Evolutionary conservation across 2,888 invertebrate species (phyloP).

Genomic region (Sphecodes monilicornis): DNA sequence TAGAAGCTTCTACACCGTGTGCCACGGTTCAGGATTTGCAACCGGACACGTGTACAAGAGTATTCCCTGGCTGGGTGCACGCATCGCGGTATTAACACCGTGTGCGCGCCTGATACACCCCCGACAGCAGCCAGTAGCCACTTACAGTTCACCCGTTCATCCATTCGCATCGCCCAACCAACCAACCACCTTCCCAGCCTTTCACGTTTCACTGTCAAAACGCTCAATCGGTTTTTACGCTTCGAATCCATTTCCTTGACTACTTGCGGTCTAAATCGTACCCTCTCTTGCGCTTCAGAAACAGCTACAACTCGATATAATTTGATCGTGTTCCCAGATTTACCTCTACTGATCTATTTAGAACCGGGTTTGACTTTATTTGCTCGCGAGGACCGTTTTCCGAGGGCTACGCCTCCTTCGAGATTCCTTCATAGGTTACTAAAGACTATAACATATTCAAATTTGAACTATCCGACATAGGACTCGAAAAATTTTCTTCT

Average conservation of each 20-base stretch:
- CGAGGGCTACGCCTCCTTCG: too few species aligned
- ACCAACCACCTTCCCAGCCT: neutral
- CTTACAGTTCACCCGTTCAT: neutral
- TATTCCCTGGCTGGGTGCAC: conserved; percentile 23
- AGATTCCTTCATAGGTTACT: too few species aligned
- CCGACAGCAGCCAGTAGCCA: neutral
- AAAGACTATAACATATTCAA: too few species aligned
- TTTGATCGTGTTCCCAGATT: neutral
- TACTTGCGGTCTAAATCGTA: neutral
- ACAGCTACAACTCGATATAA: neutral
- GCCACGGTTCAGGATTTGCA: conserved; percentile 60
- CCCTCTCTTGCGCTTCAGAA: neutral
- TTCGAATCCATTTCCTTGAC: neutral
- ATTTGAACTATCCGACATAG: too few species aligned
- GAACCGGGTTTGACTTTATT: too few species aligned
- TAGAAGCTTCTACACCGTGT: conserved; percentile 53
- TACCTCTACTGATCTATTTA: too few species aligned
- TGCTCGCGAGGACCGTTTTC: too few species aligned
- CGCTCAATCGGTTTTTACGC: neutral
- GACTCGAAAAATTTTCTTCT: too few species aligned
- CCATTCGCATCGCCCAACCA: neutral
- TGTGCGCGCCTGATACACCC: neutral
- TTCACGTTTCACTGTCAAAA: neutral
- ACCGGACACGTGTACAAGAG: conserved; percentile 55
- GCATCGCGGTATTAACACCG: conserved; percentile 26